phyloP scores from a whole-genome alignment of 2,888 invertebrate genomes.

The Lumbricus terrestris region DNA sequence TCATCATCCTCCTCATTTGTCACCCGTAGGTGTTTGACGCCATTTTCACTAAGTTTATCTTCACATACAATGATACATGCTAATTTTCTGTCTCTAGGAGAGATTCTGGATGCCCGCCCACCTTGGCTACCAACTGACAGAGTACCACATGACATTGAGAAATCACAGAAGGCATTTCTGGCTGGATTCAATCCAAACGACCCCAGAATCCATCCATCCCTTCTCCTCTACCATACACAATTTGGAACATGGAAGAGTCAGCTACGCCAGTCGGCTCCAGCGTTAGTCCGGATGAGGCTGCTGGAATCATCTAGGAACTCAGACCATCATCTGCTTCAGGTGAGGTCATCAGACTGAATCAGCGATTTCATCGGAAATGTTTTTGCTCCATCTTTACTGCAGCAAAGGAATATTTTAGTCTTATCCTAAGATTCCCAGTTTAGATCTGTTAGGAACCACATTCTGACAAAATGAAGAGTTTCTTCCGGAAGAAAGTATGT shows the following conservation, averaged over 20 bases:
- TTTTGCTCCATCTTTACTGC: too few relatives aligned
- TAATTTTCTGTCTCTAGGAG: constrained; percentile 24
- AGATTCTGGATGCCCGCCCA: constrained; percentile 42
- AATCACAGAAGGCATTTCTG: constrained; percentile 46
- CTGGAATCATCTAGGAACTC: neutral
- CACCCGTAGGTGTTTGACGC: too few relatives aligned
- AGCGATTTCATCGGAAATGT: neutral
- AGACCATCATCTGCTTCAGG: constrained; percentile 24
- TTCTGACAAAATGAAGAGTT: neutral
- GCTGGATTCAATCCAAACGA: constrained; percentile 52
- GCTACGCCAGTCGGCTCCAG: constrained; percentile 22
- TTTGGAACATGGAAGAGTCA: constrained; percentile 47
- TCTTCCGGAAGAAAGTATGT: neutral
- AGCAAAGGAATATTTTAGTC: too few relatives aligned
- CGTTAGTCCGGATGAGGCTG: neutral
- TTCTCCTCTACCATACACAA: constrained; percentile 49
- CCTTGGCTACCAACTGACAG: constrained; percentile 52
- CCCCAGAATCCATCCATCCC: constrained; percentile 46
- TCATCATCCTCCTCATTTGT: too few relatives aligned
- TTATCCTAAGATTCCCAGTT: neutral
- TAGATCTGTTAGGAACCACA: neutral
- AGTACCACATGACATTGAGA: constrained; percentile 50
- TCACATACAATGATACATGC: too few relatives aligned
- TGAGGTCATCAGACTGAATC: neutral
- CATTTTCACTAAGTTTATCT: too few relatives aligned